phyloP scores from a whole-genome alignment of 2,797 vertebrate genomes.

The Crenuchus spilurus region DNA sequence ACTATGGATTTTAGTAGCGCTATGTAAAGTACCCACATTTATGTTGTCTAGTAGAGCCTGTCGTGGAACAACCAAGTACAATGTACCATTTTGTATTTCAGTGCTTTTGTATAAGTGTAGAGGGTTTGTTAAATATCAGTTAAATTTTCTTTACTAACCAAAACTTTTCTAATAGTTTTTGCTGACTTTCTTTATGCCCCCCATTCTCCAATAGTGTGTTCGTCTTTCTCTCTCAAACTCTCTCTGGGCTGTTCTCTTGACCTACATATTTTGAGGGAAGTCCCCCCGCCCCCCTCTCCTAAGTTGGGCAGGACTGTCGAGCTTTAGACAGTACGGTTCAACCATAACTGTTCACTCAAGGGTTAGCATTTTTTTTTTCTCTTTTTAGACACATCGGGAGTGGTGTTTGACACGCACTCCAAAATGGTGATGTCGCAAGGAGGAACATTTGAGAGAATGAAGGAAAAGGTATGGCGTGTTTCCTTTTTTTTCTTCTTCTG shows the following conservation, averaged over 20 bases:
- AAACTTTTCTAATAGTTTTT: slow-evolving; percentile 1
- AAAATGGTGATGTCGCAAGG: slow-evolving; percentile 96
- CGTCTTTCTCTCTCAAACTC: not conserved
- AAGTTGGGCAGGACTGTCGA: slow-evolving; percentile 15
- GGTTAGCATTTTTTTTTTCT: slow-evolving; percentile 12
- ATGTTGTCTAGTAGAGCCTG: not conserved
- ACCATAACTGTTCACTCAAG: not conserved
- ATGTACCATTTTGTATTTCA: not conserved
- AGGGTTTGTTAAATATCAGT: too few relatives aligned
- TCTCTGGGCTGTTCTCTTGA: slow-evolving; percentile 34
- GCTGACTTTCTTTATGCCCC: not conserved
- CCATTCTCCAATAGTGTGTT: too few relatives aligned
- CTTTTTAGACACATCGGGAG: slow-evolving; percentile 85
- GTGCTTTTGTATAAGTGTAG: not conserved
- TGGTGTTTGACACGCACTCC: slow-evolving; percentile 94
- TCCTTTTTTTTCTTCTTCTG: not conserved
- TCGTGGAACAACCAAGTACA: not conserved
- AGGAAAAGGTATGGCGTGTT: slow-evolving; percentile 87
- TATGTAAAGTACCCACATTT: not conserved
- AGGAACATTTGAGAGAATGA: slow-evolving; percentile 93
- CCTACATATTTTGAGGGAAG: slow-evolving; percentile 53
- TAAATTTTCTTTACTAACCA: not conserved
- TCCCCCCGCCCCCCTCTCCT: slow-evolving; percentile 29
- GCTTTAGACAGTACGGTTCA: not conserved
- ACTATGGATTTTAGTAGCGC: not conserved